Evolutionary conservation across 2,888 invertebrate genomes (phyloP), one percentile per base, ranked within the genome.

Genomic region (Seira ritae): DNA sequence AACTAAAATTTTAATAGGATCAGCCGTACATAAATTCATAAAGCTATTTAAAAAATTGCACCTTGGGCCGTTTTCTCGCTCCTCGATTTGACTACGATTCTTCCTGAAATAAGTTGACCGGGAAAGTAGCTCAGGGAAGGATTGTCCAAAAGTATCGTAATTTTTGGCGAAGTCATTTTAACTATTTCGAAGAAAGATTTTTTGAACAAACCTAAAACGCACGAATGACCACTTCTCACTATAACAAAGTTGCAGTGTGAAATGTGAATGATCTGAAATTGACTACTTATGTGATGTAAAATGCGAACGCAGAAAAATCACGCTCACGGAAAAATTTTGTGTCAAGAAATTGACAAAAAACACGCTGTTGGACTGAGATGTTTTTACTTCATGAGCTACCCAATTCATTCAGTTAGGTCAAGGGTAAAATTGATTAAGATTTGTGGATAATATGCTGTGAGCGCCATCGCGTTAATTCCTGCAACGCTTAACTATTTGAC

Each of bases 51-150:
- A n/a, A 31, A 31, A 31, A 31, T 31, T 31, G 3, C 31, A 31
- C 94, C 94, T 91, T 94, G 91, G 90, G 94, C 92, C 92, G 94
- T 94, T 91, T 94, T 94, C 8, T 93, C 92, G 79, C 92, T 92
- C 90, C 94, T 93, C 85, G 93, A 91, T 67, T 91, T 90, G 84
- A 94, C 91, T 90, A 93, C 91, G 85, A 94, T 92, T 87, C 92
- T 92, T 31, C 94, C 94, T 84, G 93, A 92, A n/a, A 94, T 92
- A 12, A 92, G 92, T 90, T 94, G 94, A 1, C 94, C 94, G 0
- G 94, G 92, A 90, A 93, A 94, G 89, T 94, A 94, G 1, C 93
- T 93, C 84, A 91, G 92, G 91, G 93, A 94, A 78, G 94, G 94
- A 91, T 95, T 95, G 89, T 96, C 95, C 89, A 95, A 93, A 55